phyloP scores from a whole-genome alignment of 1,140 invertebrate species.

The Diprion similis region DNA sequence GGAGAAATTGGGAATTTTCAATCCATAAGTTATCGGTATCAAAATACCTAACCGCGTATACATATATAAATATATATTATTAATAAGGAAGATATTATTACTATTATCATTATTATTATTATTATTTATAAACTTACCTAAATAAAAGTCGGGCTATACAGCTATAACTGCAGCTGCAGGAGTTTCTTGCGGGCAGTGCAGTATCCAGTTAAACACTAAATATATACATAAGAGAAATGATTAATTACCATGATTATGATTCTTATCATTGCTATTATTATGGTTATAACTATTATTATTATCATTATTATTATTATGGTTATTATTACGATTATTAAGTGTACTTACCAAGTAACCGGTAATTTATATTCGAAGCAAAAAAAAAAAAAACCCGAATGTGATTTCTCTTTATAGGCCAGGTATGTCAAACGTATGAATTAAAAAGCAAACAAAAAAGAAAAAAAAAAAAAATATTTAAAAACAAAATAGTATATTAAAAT shows the following conservation, averaged over 20 bases:
- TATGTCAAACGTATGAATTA: slow-evolving; percentile 57
- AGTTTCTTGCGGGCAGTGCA: background rate
- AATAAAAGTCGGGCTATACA: background rate
- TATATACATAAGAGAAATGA: background rate
- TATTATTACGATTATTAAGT: slow-evolving; percentile 47
- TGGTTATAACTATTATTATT: background rate
- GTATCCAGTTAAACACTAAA: background rate
- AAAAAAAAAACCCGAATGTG: slow-evolving; percentile 53
- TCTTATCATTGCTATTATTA: background rate
- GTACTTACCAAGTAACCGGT: slow-evolving; percentile 49
- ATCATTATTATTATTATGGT: slow-evolving; percentile 28
- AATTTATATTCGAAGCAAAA: slow-evolving; percentile 54
- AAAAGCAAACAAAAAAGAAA: background rate
- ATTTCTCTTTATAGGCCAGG: slow-evolving; percentile 55
- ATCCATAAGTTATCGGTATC: background rate
- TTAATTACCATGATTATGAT: background rate
- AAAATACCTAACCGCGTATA: slow-evolving; percentile 28
- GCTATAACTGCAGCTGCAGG: background rate
- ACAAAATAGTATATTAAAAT: slow-evolving; percentile 51
- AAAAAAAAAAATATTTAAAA: background rate
- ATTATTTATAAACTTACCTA: background rate
- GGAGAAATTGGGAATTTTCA: background rate
- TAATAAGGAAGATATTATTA: slow-evolving; percentile 11
- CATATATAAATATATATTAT: slow-evolving; percentile 38
- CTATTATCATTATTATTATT: background rate